These are phyloP conservation scores for Pristionchus mayeri DNA, from an alignment of 2,888 invertebrate species.

Conservation along the genomic window DNA sequence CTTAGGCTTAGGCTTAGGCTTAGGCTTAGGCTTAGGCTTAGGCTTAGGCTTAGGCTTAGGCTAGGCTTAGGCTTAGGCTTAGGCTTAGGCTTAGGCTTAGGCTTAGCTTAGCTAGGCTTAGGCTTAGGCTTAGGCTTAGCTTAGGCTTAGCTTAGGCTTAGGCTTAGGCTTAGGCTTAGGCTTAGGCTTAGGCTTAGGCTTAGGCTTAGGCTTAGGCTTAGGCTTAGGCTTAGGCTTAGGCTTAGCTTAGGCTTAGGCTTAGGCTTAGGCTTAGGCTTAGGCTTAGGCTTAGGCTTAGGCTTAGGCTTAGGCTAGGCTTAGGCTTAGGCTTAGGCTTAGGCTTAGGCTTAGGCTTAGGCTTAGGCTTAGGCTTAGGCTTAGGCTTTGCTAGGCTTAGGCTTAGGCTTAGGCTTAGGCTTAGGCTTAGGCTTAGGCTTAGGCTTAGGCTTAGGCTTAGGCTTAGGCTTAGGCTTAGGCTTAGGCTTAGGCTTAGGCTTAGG, in stretches of 20 bases:
- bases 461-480: conserved; percentile 53
- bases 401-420: conserved; percentile 53
- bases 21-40: conserved; percentile 53
- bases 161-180: conserved; percentile 53
- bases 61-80: conserved; percentile 53
- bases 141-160: conserved; percentile 54
- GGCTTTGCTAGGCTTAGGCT: conserved; percentile 53
- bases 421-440: conserved; percentile 55
- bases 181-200: conserved; percentile 54
- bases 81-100: conserved; percentile 53
- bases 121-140: conserved; percentile 53
- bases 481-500: conserved; percentile 53
- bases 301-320: conserved; percentile 53
- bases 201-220: conserved; percentile 53
- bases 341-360: conserved; percentile 53
- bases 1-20: conserved; percentile 52
- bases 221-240: conserved; percentile 53
- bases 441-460: conserved; percentile 53
- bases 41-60: conserved; percentile 52
- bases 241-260: conserved; percentile 53
- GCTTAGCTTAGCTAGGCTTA: conserved; percentile 52
- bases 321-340: conserved; percentile 53
- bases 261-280: conserved; percentile 53
- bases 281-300: conserved; percentile 55
- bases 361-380: conserved; percentile 54